Evolutionary conservation across 2,113 vertebrate species (phyloP).

Genomic region (Dasyprocta punctata): DNA sequence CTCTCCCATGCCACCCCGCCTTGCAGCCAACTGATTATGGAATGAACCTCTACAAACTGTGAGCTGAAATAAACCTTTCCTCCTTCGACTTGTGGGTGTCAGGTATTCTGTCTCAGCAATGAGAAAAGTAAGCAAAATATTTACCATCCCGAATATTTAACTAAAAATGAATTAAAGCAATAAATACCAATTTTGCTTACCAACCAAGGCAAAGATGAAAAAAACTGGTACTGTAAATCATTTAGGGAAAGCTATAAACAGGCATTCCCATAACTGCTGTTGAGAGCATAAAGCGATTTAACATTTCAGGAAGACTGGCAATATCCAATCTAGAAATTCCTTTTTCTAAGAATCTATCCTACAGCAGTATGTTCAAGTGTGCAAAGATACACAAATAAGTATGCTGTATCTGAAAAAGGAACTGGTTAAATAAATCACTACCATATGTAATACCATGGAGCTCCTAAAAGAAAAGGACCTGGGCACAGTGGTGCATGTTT

Average conservation of each 20-base stretch:
- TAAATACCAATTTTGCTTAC: constrained; percentile 4
- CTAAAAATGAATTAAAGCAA: constrained; percentile 43
- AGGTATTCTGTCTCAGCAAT: not conserved
- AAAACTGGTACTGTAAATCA: not conserved
- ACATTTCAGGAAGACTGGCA: constrained; percentile 7
- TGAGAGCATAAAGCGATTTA: not conserved
- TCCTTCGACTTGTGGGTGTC: not conserved
- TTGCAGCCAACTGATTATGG: not conserved
- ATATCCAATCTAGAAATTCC: constrained; percentile 9
- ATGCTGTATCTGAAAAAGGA: constrained; percentile 7
- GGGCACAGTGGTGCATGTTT: not conserved
- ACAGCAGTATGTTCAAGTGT: not conserved
- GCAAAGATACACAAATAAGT: not conserved
- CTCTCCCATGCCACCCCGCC: not conserved
- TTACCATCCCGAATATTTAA: not conserved
- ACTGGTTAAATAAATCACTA: constrained; percentile 17
- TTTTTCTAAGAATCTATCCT: not conserved
- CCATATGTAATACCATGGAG: not conserved
- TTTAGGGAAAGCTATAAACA: constrained; percentile 3
- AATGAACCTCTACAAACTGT: not conserved
- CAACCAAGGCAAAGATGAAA: not conserved
- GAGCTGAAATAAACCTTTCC: not conserved
- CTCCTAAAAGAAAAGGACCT: not conserved
- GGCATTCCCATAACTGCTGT: not conserved
- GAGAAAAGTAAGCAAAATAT: not conserved